Evolutionary conservation across 2,888 invertebrate genomes (phyloP).

Genomic region (Nasonia oneida): DNA sequence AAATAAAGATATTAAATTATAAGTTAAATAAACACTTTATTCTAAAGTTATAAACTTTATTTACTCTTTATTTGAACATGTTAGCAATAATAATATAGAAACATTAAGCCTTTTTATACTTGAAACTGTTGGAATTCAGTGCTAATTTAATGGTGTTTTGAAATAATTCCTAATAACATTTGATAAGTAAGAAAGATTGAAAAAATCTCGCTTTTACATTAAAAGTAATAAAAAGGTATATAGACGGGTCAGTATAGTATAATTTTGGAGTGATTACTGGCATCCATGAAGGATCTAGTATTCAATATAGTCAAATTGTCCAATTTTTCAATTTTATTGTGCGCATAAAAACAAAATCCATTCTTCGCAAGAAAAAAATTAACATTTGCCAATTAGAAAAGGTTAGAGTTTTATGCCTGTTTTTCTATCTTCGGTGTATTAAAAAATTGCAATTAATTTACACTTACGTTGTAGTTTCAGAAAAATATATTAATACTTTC

Average conservation of each 20-base stretch:
- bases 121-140: not conserved
- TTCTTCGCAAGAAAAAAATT: conserved; percentile 28
- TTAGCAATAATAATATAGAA: not conserved
- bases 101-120: conserved; percentile 16
- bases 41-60: conserved; percentile 33
- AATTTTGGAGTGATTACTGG: conserved; percentile 2
- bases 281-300: not conserved
- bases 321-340: conserved; percentile 66
- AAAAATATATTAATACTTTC: conserved; percentile 61
- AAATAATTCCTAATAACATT: not conserved
- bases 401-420: conserved; percentile 47
- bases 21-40: conserved; percentile 41
- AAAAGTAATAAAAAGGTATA: not conserved
- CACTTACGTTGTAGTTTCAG: conserved; percentile 71
- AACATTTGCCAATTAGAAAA: conserved; percentile 33
- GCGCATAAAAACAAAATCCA: conserved; percentile 40
- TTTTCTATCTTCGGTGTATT: conserved; percentile 67
- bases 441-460: conserved; percentile 68
- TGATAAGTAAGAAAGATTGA: not conserved
- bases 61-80: conserved; percentile 41
- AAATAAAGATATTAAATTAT: conserved; percentile 36
- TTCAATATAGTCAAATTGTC: conserved; percentile 59
- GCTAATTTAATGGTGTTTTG: not conserved
- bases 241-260: not conserved
- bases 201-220: conserved; percentile 19